Evolutionary conservation across 2,888 invertebrate genomes (phyloP).

Genomic region (Eucriotettix oculatus): DNA sequence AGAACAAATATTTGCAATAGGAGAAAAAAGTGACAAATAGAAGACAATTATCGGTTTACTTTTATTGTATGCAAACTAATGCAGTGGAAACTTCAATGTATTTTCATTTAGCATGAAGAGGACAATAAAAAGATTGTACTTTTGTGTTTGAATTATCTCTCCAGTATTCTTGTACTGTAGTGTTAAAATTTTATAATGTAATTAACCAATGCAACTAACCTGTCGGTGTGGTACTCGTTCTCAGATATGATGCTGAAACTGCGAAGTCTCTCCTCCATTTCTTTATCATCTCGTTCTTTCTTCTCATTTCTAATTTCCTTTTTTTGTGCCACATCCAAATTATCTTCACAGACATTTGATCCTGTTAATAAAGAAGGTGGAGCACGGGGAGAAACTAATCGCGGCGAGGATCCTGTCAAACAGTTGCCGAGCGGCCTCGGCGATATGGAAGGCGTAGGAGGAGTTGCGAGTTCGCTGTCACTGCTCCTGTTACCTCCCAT

Average conservation of each 20-base stretch:
- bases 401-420: too few species aligned
- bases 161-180: too few species aligned
- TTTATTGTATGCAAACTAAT: too few species aligned
- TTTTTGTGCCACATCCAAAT: constrained; percentile 4
- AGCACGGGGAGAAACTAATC: not conserved
- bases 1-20: too few species aligned
- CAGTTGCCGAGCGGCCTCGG: constrained; percentile 5
- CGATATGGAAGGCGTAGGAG: constrained; percentile 10
- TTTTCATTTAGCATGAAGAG: too few species aligned
- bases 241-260: constrained; percentile 68
- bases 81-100: too few species aligned
- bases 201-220: constrained; percentile 26
- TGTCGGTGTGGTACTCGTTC: constrained; percentile 70
- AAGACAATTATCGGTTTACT: too few species aligned
- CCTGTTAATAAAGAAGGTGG: not conserved
- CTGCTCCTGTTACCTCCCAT: constrained; percentile 27
- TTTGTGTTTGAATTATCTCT: too few species aligned
- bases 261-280: constrained; percentile 43
- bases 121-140: too few species aligned
- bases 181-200: not conserved
- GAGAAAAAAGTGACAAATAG: too few species aligned
- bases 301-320: constrained; percentile 12
- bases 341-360: constrained; percentile 11
- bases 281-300: constrained; percentile 25
- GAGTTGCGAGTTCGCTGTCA: constrained; percentile 11